phyloP scores from a whole-genome alignment of 1,140 invertebrate genomes.

The Zaprionus camerounensis region DNA sequence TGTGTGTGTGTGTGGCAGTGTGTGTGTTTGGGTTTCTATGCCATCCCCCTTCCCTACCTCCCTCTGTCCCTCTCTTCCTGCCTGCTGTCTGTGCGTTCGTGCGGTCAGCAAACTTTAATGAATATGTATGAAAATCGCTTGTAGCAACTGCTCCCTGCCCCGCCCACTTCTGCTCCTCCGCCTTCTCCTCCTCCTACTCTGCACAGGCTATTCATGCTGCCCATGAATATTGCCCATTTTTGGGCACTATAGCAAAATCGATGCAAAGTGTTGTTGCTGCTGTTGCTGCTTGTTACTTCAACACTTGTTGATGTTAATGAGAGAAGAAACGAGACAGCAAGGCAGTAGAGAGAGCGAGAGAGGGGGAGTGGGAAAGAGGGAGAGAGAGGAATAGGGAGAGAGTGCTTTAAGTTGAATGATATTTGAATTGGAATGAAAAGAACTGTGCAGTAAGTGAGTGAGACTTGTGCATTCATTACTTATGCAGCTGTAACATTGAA shows the following conservation, averaged over 20 bases:
- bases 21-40: slow-evolving; percentile 20
- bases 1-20: slow-evolving; percentile 24
- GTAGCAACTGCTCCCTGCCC: slow-evolving; percentile 52
- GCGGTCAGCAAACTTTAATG: slow-evolving; percentile 82
- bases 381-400: background rate
- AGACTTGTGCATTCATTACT: background rate
- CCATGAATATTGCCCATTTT: slow-evolving; percentile 67
- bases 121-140: slow-evolving; percentile 80
- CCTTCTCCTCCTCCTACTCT: background rate
- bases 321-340: slow-evolving; percentile 4
- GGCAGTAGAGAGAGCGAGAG: background rate
- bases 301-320: slow-evolving; percentile 77
- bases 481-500: background rate
- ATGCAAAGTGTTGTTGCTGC: slow-evolving; percentile 18
- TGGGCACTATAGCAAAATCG: slow-evolving; percentile 46
- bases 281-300: slow-evolving; percentile 48
- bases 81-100: slow-evolving; percentile 55
- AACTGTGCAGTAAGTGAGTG: background rate
- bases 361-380: background rate
- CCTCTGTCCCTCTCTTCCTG: background rate
- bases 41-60: slow-evolving; percentile 1
- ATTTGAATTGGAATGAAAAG: background rate
- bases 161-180: background rate
- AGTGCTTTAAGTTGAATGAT: background rate
- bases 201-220: slow-evolving; percentile 5